Evolutionary conservation across 2,113 vertebrate genomes (phyloP).

Genomic region (Oreochromis spilurus): DNA sequence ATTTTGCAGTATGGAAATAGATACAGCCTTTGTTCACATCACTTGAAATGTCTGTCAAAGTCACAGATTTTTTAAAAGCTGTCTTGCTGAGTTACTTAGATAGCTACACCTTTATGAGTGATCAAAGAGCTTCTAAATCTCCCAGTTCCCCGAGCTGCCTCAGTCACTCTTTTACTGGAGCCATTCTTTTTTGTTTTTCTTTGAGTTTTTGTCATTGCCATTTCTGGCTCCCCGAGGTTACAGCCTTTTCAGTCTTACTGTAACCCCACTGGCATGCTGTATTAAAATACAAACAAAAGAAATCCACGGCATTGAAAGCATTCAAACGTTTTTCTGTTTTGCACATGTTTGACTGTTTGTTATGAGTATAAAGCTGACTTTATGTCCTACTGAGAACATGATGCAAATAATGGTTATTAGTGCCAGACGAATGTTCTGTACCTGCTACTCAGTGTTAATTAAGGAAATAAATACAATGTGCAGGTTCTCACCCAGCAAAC

Average conservation of each 20-base stretch:
- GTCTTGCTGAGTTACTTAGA: slow-evolving; percentile 10
- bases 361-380: not conserved
- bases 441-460: not conserved
- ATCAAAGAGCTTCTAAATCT: slow-evolving; percentile 28
- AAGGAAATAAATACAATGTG: not conserved
- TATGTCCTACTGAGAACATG: not conserved
- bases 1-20: not conserved
- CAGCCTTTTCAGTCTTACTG: slow-evolving; percentile 14
- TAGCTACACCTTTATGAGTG: slow-evolving; percentile 20
- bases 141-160: slow-evolving; percentile 5
- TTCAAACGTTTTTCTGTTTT: not conserved
- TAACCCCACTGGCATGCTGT: not conserved
- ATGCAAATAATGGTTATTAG: not conserved
- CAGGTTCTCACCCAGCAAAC: not conserved
- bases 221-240: slow-evolving; percentile 33
- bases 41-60: slow-evolving; percentile 25
- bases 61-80: not conserved
- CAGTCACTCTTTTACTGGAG: not conserved
- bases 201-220: slow-evolving; percentile 18
- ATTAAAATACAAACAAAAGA: slow-evolving; percentile 24
- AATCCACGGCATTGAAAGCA: not conserved
- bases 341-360: not conserved
- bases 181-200: not conserved
- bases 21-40: not conserved
- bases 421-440: not conserved